Conservation (phyloP, 2,888 invertebrate genomes). For the Fragum fragum region DNA sequence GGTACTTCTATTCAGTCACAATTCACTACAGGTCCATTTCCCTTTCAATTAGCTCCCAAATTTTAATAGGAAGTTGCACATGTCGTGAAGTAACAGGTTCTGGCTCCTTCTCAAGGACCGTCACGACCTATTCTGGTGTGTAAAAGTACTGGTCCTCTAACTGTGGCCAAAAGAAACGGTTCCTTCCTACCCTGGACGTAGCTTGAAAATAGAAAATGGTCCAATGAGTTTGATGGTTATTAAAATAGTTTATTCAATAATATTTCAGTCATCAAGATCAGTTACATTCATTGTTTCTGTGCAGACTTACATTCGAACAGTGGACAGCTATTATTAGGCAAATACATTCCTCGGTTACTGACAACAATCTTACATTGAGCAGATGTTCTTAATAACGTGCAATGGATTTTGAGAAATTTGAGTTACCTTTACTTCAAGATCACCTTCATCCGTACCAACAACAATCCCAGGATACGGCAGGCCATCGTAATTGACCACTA, state of each 20-base stretch:
- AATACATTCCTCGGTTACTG: constrained; percentile 3
- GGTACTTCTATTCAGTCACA: constrained; percentile 12
- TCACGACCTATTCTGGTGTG: constrained; percentile 11
- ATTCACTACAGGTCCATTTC: constrained; percentile 11
- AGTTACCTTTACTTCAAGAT: constrained; percentile 11
- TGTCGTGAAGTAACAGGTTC: no score
- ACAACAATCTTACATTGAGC: no score
- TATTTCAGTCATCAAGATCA: constrained; percentile 20
- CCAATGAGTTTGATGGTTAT: constrained; percentile 12
- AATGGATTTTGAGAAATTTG: constrained; percentile 11
- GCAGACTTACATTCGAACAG: no score
- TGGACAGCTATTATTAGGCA: constrained; percentile 16
- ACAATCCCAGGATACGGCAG: constrained; percentile 36
- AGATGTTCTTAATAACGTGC: no score
- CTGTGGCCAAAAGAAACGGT: no score
- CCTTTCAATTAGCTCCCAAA: constrained; percentile 4
- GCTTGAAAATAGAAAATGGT: constrained; percentile 11
- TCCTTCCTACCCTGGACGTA: no score
- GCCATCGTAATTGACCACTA: constrained; percentile 23
- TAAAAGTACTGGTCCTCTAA: constrained; percentile 16
- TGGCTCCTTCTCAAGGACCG: no score
- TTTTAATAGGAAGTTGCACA: no score
- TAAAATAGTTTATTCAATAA: constrained; percentile 2
- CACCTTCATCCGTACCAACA: no score
- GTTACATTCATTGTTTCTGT: constrained; percentile 14